These are phyloP conservation scores for Saguinus imperator DNA, from an alignment of 2,113 vertebrate genomes.

Conservation along the genomic window DNA sequence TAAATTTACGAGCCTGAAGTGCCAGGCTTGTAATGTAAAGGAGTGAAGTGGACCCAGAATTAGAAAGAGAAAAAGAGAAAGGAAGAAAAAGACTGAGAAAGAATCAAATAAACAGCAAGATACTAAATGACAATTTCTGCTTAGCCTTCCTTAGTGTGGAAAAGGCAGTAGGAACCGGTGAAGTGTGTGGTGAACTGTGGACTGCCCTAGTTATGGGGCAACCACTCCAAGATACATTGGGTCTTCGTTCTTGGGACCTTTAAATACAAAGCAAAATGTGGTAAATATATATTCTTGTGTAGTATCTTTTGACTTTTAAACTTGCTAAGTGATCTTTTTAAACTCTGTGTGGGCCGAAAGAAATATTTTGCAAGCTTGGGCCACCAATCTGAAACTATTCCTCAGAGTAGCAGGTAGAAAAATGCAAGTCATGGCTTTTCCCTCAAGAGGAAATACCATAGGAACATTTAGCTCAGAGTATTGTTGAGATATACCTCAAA, in stretches of 20 bases:
- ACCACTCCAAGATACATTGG: accelerated
- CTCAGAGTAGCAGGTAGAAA: neutral
- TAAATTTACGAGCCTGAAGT: neutral
- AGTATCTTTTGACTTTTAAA: neutral
- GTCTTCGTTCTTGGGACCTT: neutral
- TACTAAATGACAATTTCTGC: neutral
- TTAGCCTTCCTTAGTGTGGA: neutral
- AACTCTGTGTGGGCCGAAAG: neutral
- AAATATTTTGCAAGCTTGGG: neutral
- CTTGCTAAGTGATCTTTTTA: neutral
- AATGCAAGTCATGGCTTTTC: neutral
- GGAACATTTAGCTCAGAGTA: neutral
- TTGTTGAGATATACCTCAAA: neutral
- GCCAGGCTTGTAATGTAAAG: neutral
- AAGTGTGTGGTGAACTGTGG: accelerated
- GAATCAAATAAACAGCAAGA: neutral
- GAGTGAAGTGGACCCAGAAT: neutral
- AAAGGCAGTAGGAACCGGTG: no score
- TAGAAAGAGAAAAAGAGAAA: neutral
- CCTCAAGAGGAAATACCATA: neutral
- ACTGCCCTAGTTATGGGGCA: neutral
- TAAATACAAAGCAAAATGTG: neutral
- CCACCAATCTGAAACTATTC: neutral
- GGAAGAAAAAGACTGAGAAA: neutral
- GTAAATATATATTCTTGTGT: neutral